Evolutionary conservation across 2,797 vertebrate species (phyloP), one percentile per base, ranked within the genome.

Genomic region (Phalanger gymnotis): DNA sequence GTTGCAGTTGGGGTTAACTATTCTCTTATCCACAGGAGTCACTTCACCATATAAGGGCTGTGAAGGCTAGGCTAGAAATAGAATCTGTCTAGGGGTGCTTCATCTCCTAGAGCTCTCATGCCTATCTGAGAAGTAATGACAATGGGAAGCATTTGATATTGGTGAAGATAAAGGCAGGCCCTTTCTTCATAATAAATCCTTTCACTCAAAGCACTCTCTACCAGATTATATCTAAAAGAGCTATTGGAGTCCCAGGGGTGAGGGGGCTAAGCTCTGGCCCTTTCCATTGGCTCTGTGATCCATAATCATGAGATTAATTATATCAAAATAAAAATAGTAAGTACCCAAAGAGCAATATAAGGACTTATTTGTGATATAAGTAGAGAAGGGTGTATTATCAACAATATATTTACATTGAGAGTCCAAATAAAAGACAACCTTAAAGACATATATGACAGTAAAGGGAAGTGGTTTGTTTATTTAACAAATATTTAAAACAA

Each of bases 331-430:
- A 40, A 40, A 73, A 73, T 73, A 73, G 19, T 73, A 66, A n/a
- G 22, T 5, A n/a, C 13, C 12, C 31, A 40, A 73, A 40, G 14
- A 57, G 0, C 10, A 61, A 61, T 31, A 61, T 61, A 31, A 61
- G 11, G 14, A 40, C 61, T 30, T 73, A 73, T 73, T 0, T 73
- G 34, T 73, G 14, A 73, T 61, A 34, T 34, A 61, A n/a, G 5
- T 19, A 73, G 34, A 16, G n/a, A n/a, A 73, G 0, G 22, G 6
- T 0, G 7, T 40, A 7, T 40, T n/a, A 40, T 0, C 1, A 73
- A 19, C 31, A 22, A 40, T 6, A 40, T 73, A 19, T 14, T 66
- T 66, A 0, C 2, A 1, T 28, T 73, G 34, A 22, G 34, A 66
- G 40, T 40, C 19, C 2, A n/a, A 31, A 34, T 14, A 61, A 16